Conservation (phyloP, 2,797 vertebrate species). For the Onychomys torridus region DNA sequence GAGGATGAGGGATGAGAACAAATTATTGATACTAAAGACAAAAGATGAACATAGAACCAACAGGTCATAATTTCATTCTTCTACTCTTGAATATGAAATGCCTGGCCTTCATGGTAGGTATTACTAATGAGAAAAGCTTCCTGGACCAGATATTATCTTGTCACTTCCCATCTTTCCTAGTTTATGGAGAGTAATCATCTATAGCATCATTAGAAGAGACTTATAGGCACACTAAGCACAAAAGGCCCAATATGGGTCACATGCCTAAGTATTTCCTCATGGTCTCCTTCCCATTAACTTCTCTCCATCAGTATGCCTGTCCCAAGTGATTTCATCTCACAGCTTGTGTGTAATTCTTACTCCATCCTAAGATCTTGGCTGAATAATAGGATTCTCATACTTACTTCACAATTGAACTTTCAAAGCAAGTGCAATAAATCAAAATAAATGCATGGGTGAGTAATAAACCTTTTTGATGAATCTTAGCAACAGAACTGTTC, state of each 20-base stretch:
- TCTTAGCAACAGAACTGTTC: background rate
- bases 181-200: background rate
- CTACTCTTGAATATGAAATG: too few species aligned
- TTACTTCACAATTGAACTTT: background rate
- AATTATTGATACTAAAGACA: too few species aligned
- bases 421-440: background rate
- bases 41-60: too few species aligned
- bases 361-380: background rate
- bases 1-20: too few species aligned
- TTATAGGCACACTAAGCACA: background rate
- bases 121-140: too few species aligned
- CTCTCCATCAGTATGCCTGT: background rate
- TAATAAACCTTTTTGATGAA: background rate
- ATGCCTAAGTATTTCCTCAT: background rate
- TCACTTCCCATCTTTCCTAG: background rate
- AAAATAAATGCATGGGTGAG: background rate
- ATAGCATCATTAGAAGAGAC: background rate
- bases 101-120: too few species aligned
- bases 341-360: background rate
- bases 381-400: background rate
- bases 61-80: too few species aligned
- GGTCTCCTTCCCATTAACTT: background rate
- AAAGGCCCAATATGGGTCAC: background rate
- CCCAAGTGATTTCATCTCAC: background rate
- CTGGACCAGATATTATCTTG: too few species aligned